Evolutionary conservation across 2,888 invertebrate species (phyloP).

Genomic region (Malthinus seriepunctatus): DNA sequence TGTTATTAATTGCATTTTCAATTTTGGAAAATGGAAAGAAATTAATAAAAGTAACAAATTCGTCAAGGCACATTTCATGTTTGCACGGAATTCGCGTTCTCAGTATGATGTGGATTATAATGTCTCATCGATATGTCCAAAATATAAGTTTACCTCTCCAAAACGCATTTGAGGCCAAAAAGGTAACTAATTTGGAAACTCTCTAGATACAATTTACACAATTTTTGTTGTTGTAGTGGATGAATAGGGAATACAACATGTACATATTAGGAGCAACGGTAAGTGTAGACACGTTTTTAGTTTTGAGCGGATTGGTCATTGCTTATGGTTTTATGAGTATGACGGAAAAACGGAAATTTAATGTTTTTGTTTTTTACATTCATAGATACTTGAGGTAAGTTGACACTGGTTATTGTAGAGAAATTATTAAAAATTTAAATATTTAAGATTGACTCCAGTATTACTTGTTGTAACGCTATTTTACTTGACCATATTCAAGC

Average conservation of each 20-base stretch:
- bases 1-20: conserved; percentile 47
- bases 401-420: neutral
- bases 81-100: conserved; percentile 55
- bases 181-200: neutral
- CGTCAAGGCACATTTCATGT: conserved; percentile 50
- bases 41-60: conserved; percentile 48
- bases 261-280: conserved; percentile 30
- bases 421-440: neutral
- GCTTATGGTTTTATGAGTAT: conserved; percentile 52
- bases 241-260: conserved; percentile 21
- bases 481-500: conserved; percentile 34
- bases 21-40: conserved; percentile 53
- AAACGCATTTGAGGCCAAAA: neutral
- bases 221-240: conserved; percentile 26
- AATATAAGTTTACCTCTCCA: neutral
- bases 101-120: conserved; percentile 57
- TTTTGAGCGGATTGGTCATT: conserved; percentile 63
- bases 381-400: conserved; percentile 54
- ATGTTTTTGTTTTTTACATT: conserved; percentile 48
- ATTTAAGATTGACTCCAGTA: conserved; percentile 32
- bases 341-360: conserved; percentile 42
- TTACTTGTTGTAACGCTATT: conserved; percentile 47
- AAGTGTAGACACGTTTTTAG: conserved; percentile 65
- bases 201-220: neutral
- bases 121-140: conserved; percentile 47